Evolutionary conservation across 53 echinoderm and acorn worm genomes (phyloP).

Genomic region (Arbacia lixula): DNA sequence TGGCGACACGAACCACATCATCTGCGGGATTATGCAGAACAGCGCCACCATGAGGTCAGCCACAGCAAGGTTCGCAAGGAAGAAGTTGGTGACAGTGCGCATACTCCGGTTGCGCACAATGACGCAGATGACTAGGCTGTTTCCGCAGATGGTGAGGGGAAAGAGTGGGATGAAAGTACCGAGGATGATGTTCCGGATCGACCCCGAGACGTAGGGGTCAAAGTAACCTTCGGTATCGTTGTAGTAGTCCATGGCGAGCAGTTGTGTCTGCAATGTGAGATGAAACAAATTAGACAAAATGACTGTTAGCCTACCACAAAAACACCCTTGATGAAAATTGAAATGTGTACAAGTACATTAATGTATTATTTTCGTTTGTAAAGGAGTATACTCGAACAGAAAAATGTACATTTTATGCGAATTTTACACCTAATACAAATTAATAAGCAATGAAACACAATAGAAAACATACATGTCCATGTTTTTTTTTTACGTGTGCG

Average conservation of each 20-base stretch:
- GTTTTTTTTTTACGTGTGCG: too few relatives aligned
- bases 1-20: slow-evolving; percentile 67
- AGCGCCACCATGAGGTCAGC: slow-evolving; percentile 83
- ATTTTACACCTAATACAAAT: too few relatives aligned
- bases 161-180: slow-evolving; percentile 67
- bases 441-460: too few relatives aligned
- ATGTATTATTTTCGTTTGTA: too few relatives aligned
- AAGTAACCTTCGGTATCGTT: slow-evolving; percentile 34
- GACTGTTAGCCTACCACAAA: too few relatives aligned
- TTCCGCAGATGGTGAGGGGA: slow-evolving; percentile 75
- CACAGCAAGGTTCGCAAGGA: slow-evolving; percentile 89
- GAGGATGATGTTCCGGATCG: slow-evolving; percentile 69
- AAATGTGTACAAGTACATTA: too few relatives aligned
- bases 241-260: background rate
- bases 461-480: too few relatives aligned
- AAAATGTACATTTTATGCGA: too few relatives aligned
- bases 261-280: background rate
- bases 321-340: too few relatives aligned
- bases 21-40: slow-evolving; percentile 84
- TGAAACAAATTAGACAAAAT: too few relatives aligned
- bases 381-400: too few relatives aligned
- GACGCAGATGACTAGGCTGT: slow-evolving; percentile 89
- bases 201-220: slow-evolving; percentile 71
- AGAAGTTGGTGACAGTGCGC: slow-evolving; percentile 95
- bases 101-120: slow-evolving; percentile 79